phyloP scores from a whole-genome alignment of 2,113 vertebrate species.

The Macrotus californicus region DNA sequence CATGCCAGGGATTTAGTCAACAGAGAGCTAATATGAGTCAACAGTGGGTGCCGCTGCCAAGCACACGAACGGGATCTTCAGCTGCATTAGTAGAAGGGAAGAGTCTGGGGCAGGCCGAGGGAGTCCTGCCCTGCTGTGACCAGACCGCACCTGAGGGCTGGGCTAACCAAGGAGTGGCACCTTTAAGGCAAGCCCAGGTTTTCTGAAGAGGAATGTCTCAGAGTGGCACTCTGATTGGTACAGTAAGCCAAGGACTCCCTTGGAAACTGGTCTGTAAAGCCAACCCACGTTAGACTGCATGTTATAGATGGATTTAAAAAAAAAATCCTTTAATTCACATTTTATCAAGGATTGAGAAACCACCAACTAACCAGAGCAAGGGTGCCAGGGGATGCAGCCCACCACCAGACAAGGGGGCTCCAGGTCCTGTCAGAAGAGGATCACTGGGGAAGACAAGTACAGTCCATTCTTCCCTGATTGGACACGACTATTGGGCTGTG shows the following conservation, averaged over 20 bases:
- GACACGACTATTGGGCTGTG: not conserved
- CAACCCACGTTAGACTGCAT: not conserved
- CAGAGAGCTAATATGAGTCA: constrained; percentile 70
- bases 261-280: not conserved
- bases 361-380: not conserved
- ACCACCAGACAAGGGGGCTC: not conserved
- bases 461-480: not conserved
- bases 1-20: constrained; percentile 69
- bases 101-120: not conserved
- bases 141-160: constrained; percentile 30
- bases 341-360: not conserved
- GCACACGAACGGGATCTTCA: constrained; percentile 48
- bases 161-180: not conserved
- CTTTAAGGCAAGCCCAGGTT: not conserved
- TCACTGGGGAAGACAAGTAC: not conserved
- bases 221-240: not conserved
- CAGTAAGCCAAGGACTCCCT: not conserved
- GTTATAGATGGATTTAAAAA: not conserved
- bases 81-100: constrained; percentile 40
- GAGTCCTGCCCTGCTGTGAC: not conserved
- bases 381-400: not conserved
- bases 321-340: not conserved
- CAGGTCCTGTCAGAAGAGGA: not conserved
- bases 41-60: constrained; percentile 64
- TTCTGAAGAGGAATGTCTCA: not conserved